Conservation (phyloP, 2,113 vertebrate species). For the Misgurnus mizolepis region DNA sequence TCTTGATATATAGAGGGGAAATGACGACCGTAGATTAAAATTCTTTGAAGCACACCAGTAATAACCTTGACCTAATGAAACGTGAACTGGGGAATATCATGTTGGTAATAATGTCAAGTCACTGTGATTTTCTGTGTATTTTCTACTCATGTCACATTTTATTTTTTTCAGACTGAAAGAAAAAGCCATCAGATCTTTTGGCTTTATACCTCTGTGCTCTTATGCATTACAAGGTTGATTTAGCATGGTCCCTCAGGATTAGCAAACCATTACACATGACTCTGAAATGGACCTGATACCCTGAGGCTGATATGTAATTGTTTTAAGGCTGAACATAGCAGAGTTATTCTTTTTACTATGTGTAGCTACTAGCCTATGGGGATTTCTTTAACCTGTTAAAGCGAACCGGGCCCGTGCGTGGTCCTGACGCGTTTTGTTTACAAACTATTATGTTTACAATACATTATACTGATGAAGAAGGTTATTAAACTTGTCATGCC, state of each 20-base stretch:
- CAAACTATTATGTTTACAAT: no score
- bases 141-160: constrained; percentile 18
- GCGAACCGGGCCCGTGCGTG: no score
- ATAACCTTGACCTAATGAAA: constrained; percentile 25
- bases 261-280: constrained; percentile 59
- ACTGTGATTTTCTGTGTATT: neutral
- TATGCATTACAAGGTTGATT: constrained; percentile 64
- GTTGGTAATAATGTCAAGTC: constrained; percentile 10
- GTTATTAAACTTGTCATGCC: no score
- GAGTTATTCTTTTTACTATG: neutral
- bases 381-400: no score
- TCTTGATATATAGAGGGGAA: neutral
- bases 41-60: neutral
- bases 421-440: no score
- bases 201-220: neutral
- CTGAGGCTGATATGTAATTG: constrained; percentile 40
- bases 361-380: neutral
- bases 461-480: no score
- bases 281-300: constrained; percentile 51
- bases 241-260: constrained; percentile 56
- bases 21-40: neutral
- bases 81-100: neutral
- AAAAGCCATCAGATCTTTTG: neutral
- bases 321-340: neutral
- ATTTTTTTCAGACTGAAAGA: neutral